These are phyloP conservation scores for Willowsia nigromaculata DNA, from an alignment of 2,888 invertebrate species.

Conservation along the genomic window DNA sequence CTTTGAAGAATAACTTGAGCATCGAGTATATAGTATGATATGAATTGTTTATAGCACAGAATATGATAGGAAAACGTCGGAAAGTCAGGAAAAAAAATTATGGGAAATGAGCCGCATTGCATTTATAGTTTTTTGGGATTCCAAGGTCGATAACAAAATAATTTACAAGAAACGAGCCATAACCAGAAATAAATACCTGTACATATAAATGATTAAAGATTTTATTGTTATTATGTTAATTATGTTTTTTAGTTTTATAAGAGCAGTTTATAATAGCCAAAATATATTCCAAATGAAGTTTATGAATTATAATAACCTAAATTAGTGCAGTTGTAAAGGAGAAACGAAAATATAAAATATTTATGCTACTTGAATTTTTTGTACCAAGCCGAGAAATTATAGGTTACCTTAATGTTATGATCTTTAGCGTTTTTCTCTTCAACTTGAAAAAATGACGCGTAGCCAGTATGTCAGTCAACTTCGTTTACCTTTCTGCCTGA, in stretches of 20 bases:
- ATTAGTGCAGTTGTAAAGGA: neutral
- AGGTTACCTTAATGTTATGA: neutral
- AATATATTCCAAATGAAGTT: slow-evolving; percentile 22
- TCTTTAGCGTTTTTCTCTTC: neutral
- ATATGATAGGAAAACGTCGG: too few species aligned
- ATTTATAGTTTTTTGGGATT: too few species aligned
- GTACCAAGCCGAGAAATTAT: slow-evolving; percentile 4
- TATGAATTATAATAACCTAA: neutral
- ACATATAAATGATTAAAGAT: neutral
- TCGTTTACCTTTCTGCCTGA: too few species aligned
- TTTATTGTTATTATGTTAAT: too few species aligned
- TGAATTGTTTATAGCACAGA: too few species aligned
- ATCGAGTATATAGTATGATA: too few species aligned
- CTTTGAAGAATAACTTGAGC: too few species aligned
- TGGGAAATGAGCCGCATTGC: too few species aligned
- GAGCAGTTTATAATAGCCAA: neutral
- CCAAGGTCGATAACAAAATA: too few species aligned
- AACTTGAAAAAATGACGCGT: too few species aligned
- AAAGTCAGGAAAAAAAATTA: too few species aligned
- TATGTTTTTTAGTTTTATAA: slow-evolving; percentile 25
- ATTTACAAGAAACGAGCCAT: neutral
- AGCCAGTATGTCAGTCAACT: too few species aligned
- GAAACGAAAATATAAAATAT: slow-evolving; percentile 36
- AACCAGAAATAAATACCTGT: neutral
- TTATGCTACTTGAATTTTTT: slow-evolving; percentile 30